These are phyloP conservation scores for Actenoides lindsayi DNA, from an alignment of 2,113 vertebrate species.

Conservation along the genomic window DNA sequence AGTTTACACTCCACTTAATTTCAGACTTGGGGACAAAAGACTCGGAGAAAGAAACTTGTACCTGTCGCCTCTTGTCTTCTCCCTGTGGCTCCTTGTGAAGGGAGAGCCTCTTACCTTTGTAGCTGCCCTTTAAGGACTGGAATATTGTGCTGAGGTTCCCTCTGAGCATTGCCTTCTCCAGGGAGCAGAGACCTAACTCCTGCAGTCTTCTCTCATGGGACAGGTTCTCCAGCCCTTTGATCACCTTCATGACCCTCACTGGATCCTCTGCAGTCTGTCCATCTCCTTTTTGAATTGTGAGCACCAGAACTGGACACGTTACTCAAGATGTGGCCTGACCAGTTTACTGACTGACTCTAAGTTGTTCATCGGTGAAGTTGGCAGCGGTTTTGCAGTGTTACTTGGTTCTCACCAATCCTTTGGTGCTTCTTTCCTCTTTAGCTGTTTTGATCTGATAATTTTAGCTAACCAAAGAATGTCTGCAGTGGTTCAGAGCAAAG, in stretches of 20 bases:
- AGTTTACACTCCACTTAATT: not conserved
- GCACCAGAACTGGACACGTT: not conserved
- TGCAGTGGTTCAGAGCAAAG: not conserved
- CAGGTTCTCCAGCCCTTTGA: not conserved
- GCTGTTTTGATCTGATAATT: not conserved
- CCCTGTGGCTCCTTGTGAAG: not conserved
- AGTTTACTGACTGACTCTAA: not conserved
- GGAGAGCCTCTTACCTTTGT: not conserved
- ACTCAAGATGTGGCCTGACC: not conserved
- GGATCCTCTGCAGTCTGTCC: not conserved
- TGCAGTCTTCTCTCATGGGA: not conserved
- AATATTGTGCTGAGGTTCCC: not conserved
- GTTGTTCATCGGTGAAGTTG: not conserved
- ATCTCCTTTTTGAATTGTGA: not conserved
- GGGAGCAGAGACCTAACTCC: not conserved
- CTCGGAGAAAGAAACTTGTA: not conserved
- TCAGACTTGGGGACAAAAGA: not conserved
- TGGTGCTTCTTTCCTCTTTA: not conserved
- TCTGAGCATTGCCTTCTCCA: not conserved
- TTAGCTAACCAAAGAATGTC: not conserved
- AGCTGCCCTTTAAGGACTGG: not conserved
- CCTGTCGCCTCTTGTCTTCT: fast-evolving
- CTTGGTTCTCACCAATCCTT: not conserved
- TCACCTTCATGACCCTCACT: not conserved
- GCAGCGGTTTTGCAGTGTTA: not conserved